Percentiles rank a stretch among this genome's conserved stretches.
phyloP scores from a whole-genome alignment of 1,140 invertebrate species.

The Listronotus bonariensis region DNA sequence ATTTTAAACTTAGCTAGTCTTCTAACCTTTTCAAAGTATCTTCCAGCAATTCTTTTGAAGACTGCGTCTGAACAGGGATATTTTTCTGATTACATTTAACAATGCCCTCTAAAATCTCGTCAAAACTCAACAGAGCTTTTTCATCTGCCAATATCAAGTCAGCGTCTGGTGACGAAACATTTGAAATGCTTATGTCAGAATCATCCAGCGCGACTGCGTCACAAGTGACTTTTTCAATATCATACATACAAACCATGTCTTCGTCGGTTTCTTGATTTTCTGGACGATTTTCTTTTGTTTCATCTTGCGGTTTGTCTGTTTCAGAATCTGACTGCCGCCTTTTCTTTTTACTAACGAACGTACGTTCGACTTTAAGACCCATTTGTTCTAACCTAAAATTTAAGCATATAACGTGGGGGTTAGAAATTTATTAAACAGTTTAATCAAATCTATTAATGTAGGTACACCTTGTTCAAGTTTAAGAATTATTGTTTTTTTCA shows the following conservation, averaged over 20 bases:
- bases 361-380: slow-evolving; percentile 44
- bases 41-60: no score
- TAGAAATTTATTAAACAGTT: neutral
- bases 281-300: slow-evolving; percentile 21
- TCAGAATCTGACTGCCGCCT: slow-evolving; percentile 5
- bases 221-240: slow-evolving; percentile 42
- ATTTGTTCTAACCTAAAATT: slow-evolving; percentile 42
- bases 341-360: slow-evolving; percentile 41
- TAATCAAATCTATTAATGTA: no score
- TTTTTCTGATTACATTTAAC: slow-evolving; percentile 44
- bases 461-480: no score
- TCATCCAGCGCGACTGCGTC: slow-evolving; percentile 38
- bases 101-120: slow-evolving; percentile 41
- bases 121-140: slow-evolving; percentile 39
- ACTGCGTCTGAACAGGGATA: slow-evolving; percentile 31
- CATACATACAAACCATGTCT: slow-evolving; percentile 42
- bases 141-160: slow-evolving; percentile 36
- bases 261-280: slow-evolving; percentile 31
- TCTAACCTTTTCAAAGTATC: no score
- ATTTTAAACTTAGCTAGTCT: no score
- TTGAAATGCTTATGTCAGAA: slow-evolving; percentile 33
- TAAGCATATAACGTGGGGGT: neutral
- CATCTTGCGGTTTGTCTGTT: slow-evolving; percentile 14
- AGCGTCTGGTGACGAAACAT: slow-evolving; percentile 36
- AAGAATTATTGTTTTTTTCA: no score